Base-by-base conservation (phyloP, 2,113 vertebrate genomes). In the Equus quagga region DNA sequence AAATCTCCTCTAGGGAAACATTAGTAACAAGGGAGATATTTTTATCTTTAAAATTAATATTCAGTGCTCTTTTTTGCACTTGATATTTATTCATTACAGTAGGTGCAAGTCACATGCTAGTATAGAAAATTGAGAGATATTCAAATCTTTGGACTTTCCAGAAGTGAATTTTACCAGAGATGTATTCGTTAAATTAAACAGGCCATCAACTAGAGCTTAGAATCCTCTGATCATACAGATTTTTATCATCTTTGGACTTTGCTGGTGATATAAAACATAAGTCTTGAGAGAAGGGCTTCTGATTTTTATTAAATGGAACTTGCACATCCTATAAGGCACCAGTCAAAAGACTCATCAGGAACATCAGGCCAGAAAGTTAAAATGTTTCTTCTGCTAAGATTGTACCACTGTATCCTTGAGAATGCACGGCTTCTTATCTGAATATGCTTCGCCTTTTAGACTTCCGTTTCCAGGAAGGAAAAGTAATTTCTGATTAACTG, bases 401-500 rank as follows among this genome's bases (percentile, higher is more conserved):
- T 76, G n/a, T 72, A 56, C 26, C 69, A 76, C 67, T 83, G 28
- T 84, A 82, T 82, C 86, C 64, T 96, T 69, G 23, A 84, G 93
- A 96, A 97, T 46, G 41, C n/a, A 75, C 19, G 85, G 60, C 1
- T 0, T 78, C 83, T 96, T 98, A 75, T 94, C 87, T 72, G 36
- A 93, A 28, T 97, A 81, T 36, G 91, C 93, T 84, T 95, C 97
- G 28, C 81, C 94, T 89, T 95, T 97, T 49, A 79, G 51, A 91
- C 60, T 21, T 0, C 70, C 64, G 95, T 97, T 72, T 97, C 72
- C 96, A 96, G 82, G 86, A 94, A 2, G 9, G 90, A 60, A 95
- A 97, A 98, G 76, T 97, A 75, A 96, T 82, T 97, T 93, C 93
- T 94, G 44, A 97, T 96, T 97, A 87, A 93, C 65, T 96, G 81